Conservation (phyloP, 2,888 invertebrate genomes). For the Pomacea canaliculata region DNA sequence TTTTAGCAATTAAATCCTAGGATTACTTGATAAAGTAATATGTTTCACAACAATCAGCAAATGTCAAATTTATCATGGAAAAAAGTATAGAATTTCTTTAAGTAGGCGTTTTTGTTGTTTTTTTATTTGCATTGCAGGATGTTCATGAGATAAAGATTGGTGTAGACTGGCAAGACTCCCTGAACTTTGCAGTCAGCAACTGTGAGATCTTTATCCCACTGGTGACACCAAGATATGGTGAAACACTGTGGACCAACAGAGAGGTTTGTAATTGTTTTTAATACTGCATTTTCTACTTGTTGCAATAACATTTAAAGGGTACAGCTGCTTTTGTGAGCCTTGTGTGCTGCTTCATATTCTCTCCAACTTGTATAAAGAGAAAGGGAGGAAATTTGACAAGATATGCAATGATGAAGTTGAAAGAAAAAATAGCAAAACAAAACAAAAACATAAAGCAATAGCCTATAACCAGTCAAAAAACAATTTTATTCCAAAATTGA, state of each 20-base stretch:
- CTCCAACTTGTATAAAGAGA: not conserved
- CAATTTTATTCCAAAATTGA: too few species aligned
- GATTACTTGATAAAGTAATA: too few species aligned
- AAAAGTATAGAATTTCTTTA: too few species aligned
- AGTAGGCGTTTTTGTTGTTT: too few species aligned
- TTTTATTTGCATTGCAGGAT: conserved; percentile 53
- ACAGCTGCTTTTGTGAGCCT: not conserved
- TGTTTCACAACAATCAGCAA: too few species aligned
- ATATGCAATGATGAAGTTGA: too few species aligned
- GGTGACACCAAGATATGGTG: conserved; percentile 68
- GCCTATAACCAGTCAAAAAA: too few species aligned
- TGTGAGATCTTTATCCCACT: conserved; percentile 70
- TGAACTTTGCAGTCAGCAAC: conserved; percentile 69
- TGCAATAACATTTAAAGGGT: not conserved
- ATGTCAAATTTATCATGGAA: too few species aligned
- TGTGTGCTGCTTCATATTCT: not conserved
- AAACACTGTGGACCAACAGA: conserved; percentile 70
- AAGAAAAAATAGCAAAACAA: too few species aligned
- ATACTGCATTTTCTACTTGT: not conserved
- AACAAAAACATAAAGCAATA: too few species aligned
- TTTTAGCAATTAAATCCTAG: too few species aligned
- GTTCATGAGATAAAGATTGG: conserved; percentile 70
- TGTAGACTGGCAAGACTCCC: conserved; percentile 70
- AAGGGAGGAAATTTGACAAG: too few species aligned
- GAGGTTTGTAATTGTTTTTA: conserved; percentile 55